Conservation (phyloP, 2,888 invertebrate species). For the Scaptomyza polygonia region DNA sequence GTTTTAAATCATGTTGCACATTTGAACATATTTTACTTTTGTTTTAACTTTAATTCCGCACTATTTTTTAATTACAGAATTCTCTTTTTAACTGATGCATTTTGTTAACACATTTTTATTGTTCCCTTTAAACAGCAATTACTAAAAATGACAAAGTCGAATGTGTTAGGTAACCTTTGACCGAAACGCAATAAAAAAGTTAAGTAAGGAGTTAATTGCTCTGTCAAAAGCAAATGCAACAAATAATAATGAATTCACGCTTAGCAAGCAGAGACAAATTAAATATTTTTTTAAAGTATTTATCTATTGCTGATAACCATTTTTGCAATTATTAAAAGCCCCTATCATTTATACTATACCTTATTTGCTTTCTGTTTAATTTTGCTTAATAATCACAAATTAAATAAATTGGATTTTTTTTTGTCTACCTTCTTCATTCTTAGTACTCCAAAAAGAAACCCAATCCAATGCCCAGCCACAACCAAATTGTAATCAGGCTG, state of each 20-base stretch:
- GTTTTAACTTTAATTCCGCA: no score
- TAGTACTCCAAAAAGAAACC: not conserved
- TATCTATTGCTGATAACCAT: no score
- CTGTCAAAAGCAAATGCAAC: slow-evolving; percentile 8
- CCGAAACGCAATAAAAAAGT: slow-evolving; percentile 10
- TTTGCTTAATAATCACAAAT: slow-evolving; percentile 55
- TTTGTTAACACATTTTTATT: no score
- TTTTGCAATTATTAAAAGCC: no score
- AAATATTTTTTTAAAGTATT: no score
- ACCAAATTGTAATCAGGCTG: slow-evolving; percentile 3
- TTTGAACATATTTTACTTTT: not conserved
- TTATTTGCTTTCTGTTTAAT: slow-evolving; percentile 32
- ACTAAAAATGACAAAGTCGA: not conserved
- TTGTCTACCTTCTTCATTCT: slow-evolving; percentile 5
- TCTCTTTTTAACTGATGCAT: not conserved
- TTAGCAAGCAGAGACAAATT: no score
- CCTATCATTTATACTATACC: no score
- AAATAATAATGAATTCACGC: no score
- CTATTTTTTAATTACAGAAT: no score
- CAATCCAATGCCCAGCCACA: slow-evolving; percentile 10
- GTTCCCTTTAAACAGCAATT: no score
- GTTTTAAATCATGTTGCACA: not conserved
- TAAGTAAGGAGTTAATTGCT: slow-evolving; percentile 39
- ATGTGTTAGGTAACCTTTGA: slow-evolving; percentile 17
- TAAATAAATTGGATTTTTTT: slow-evolving; percentile 32